phyloP scores from a whole-genome alignment of 2,797 vertebrate genomes.

The Argentina silus region DNA sequence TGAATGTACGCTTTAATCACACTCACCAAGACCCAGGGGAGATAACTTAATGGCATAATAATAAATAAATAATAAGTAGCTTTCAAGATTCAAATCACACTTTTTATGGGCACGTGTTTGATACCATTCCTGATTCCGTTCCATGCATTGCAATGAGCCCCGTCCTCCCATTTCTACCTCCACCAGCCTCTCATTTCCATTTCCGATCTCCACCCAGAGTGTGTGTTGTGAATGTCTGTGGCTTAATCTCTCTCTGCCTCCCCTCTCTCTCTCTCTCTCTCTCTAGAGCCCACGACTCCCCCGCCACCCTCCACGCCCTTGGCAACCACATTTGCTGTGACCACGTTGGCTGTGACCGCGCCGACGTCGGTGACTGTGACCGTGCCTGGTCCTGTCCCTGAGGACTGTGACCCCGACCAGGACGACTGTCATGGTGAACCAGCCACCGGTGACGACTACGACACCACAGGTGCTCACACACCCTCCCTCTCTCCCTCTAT shows the following conservation, averaged over 20 bases:
- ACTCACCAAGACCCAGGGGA: background rate
- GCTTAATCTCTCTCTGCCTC: background rate
- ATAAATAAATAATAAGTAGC: too few relatives aligned
- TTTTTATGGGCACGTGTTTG: too few relatives aligned
- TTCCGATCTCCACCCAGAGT: background rate
- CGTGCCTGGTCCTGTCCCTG: constrained; percentile 64
- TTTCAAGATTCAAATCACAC: too few relatives aligned
- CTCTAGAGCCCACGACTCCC: constrained; percentile 65
- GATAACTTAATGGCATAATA: too few relatives aligned
- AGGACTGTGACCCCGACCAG: constrained; percentile 95
- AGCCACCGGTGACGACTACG: constrained; percentile 94
- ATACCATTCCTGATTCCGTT: too few relatives aligned
- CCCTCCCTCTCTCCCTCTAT: background rate
- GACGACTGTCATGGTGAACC: constrained; percentile 97
- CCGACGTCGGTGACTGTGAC: constrained; percentile 70
- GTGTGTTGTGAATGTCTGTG: background rate
- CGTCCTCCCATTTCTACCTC: too few relatives aligned
- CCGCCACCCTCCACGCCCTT: constrained; percentile 60
- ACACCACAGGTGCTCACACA: constrained; percentile 91
- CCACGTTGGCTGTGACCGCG: constrained; percentile 79
- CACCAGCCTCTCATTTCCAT: background rate
- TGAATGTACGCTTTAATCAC: background rate
- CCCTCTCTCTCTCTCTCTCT: background rate
- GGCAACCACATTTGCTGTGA: constrained; percentile 79
- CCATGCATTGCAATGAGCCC: too few relatives aligned